Evolutionary conservation across 2,888 invertebrate genomes (phyloP), one percentile per base, ranked within the genome.

Genomic region (Leptinotarsa peninsularis): DNA sequence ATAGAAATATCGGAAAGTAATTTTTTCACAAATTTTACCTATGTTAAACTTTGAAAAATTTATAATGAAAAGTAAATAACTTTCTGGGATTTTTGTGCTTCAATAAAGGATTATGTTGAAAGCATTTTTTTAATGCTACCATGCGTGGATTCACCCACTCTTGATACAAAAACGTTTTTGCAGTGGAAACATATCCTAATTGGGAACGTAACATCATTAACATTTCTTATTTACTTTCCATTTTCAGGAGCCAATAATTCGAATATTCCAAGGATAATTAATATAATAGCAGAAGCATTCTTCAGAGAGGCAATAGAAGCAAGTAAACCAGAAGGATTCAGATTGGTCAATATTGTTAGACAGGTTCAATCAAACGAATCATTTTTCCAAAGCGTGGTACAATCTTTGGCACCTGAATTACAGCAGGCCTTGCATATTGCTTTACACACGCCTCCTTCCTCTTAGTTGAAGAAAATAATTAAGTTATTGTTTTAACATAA

Each of bases 211-310:
- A 43, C 43, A 43, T 43, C 43, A 43, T 43, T 66, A 27, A 10
- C n/a, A 52, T 7, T 58, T 13, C 3, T 10, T 0, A 56, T 21
- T 21, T 4, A 58, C 14, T 58, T 21, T 72, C 14, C 67, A 68
- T 33, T 84, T 85, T 71, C 79, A 88, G 97, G 97, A 73, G 93
- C 92, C 75, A 94, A 97, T 86, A 96, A 97, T 85, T 91, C 93
- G 83, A 98, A 98, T 88, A 92, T 99, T 85, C 97, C 97, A 76
- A 92, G 93, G 79, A 93, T 99, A 80, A 92, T 99, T 82, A 92
- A 93, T 81, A 94, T 97, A 84, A 94, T 99, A 80, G 96, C 97
- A 0, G 96, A 98, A 88, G 96, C 97, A 1, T 94, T 99, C 89
- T 91, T 92, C 80, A 91, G 93, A 83, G 95, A 96, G 85, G 97